These are phyloP conservation scores for Astropecten irregularis DNA, from an alignment of 53 echinoderm and acorn worm species.

Conservation along the genomic window DNA sequence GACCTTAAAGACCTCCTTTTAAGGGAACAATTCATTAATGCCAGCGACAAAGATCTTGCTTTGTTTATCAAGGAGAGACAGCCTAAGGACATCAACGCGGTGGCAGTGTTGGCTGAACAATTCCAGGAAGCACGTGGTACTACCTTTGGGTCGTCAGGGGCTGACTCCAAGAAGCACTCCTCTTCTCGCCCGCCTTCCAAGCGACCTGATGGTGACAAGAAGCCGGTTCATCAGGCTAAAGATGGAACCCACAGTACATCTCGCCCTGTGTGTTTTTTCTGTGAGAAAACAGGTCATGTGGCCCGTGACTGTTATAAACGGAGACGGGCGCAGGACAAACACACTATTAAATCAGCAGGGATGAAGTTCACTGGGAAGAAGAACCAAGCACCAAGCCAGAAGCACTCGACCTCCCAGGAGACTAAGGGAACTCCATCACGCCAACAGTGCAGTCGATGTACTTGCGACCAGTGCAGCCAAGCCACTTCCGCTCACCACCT, in stretches of 20 bases:
- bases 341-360: neutral
- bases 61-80: constrained; percentile 14
- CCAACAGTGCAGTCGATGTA: neutral
- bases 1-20: neutral
- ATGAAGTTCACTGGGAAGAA: neutral
- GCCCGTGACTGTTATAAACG: constrained; percentile 9
- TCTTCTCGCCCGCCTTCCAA: too few species aligned
- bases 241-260: neutral
- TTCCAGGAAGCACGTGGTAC: constrained; percentile 14
- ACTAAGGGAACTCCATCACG: neutral
- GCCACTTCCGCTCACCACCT: neutral
- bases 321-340: neutral
- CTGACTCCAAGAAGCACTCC: neutral
- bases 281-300: neutral
- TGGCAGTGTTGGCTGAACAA: constrained; percentile 36
- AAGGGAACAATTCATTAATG: constrained; percentile 27
- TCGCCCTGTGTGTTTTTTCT: neutral
- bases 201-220: neutral
- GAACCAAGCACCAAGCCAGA: neutral
- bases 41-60: neutral
- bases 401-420: neutral
- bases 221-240: neutral
- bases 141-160: neutral
- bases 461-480: neutral
- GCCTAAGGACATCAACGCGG: neutral